Evolutionary conservation across 2,113 vertebrate genomes (phyloP), one percentile per base, ranked within the genome.

Genomic region (Bubo blakistoni): DNA sequence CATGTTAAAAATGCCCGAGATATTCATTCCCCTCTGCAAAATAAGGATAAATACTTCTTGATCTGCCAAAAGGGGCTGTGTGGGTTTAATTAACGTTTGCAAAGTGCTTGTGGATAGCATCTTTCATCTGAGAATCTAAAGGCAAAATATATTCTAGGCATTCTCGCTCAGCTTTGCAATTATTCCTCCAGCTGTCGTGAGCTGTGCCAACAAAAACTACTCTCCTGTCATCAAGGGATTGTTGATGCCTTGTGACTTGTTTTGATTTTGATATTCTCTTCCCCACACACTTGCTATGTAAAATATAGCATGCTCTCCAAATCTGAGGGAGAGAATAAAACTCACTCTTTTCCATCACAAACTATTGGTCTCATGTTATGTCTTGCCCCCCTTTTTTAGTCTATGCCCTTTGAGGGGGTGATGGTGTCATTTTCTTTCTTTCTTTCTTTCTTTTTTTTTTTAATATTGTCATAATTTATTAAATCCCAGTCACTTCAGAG

Each of bases 61-160:
- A 81, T 90, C 91, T 86, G 65, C 95, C 88, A 95, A 66, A 91
- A 81, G 88, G 91, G 92, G 86, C 92, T 96, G 83, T 79, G 90
- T 90, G 94, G 96, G 71, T 94, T 96, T 96, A 96, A 96, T 96
- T 96, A 97, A 94, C 69, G 27, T 84, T 94, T 71, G 86, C 83
- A 67, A 57, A 96, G 88, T 89, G 83, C 94, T 94, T 42, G 54
- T 96, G 91, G 83, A 89, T 95, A 81, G 74, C 87, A 93, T 95
- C 96, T 96, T 97, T 97, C 94, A 96, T 95, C 96, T 82, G 89
- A 71, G 81, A 34, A 76, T 76, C 82, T 76, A 76, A 91, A 94
- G 72, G 65, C 40, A 94, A 94, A 96, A 91, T 65, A 74, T 36
- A 90, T 92, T 88, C 90, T 74, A n/a, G 65, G 88, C 92, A 58